phyloP scores from a whole-genome alignment of 2,888 invertebrate species.

The Oxystoma pomonae region DNA sequence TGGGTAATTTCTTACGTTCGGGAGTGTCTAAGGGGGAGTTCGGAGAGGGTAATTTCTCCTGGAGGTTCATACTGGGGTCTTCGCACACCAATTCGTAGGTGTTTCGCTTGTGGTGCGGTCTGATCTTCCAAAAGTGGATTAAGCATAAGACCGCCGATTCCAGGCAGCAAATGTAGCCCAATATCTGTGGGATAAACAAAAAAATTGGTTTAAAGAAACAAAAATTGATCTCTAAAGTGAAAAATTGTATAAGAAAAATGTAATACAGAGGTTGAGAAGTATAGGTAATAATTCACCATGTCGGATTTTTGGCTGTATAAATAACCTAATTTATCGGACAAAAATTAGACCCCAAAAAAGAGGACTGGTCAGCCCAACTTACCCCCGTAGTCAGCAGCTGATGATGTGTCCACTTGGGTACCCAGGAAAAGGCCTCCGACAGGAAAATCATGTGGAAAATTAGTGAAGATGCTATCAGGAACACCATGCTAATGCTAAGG shows the following conservation, averaged over 20 bases:
- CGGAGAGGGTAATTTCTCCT: conserved; percentile 44
- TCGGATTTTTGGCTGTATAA: too few relatives aligned
- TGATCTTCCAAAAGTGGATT: conserved; percentile 55
- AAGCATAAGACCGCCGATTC: conserved; percentile 57
- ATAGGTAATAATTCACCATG: too few relatives aligned
- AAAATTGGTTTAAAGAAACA: too few relatives aligned
- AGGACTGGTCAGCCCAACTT: too few relatives aligned
- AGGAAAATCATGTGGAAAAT: conserved; percentile 65
- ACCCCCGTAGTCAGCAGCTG: conserved; percentile 64
- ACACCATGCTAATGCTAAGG: conserved; percentile 67
- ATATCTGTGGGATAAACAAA: too few relatives aligned
- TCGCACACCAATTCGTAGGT: conserved; percentile 58
- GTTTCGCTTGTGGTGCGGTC: conserved; percentile 35
- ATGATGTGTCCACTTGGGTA: conserved; percentile 68
- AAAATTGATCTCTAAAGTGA: too few relatives aligned
- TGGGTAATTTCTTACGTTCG: conserved; percentile 39
- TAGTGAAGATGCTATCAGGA: conserved; percentile 65
- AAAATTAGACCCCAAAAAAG: too few relatives aligned
- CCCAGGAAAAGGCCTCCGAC: conserved; percentile 63
- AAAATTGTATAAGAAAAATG: too few relatives aligned
- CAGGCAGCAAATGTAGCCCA: conserved; percentile 59
- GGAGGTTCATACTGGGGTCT: conserved; percentile 57
- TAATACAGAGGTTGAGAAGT: too few relatives aligned
- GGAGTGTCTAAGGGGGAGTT: conserved; percentile 34
- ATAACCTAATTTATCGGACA: too few relatives aligned